Evolutionary conservation across 2,888 invertebrate species (phyloP).

Genomic region (Mythimna lalbum): DNA sequence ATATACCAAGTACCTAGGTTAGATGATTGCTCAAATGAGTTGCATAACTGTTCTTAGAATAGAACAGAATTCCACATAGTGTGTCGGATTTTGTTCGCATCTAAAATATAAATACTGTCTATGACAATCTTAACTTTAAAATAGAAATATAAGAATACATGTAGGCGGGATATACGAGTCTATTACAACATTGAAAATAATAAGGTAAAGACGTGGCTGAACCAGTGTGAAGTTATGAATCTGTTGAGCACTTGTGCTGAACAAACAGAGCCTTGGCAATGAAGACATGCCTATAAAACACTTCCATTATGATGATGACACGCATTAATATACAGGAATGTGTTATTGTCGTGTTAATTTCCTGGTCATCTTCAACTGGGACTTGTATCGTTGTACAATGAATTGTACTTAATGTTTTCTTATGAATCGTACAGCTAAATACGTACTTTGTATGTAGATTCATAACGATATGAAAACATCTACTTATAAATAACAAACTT

Average conservation of each 20-base stretch:
- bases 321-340: slow-evolving; percentile 81
- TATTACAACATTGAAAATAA: slow-evolving; percentile 20
- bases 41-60: slow-evolving; percentile 60
- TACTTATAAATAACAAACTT: slow-evolving; percentile 53
- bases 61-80: slow-evolving; percentile 39
- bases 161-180: slow-evolving; percentile 33
- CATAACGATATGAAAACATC: slow-evolving; percentile 53
- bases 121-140: slow-evolving; percentile 36
- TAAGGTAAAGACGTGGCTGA: slow-evolving; percentile 34
- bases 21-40: slow-evolving; percentile 50
- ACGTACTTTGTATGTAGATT: slow-evolving; percentile 61
- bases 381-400: slow-evolving; percentile 66
- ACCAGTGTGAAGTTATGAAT: slow-evolving; percentile 62
- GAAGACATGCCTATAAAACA: slow-evolving; percentile 77
- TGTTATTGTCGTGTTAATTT: slow-evolving; percentile 76
- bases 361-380: slow-evolving; percentile 80
- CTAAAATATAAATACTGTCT: slow-evolving; percentile 38
- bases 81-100: slow-evolving; percentile 42
- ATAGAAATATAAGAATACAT: slow-evolving; percentile 42
- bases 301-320: slow-evolving; percentile 80
- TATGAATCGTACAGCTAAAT: slow-evolving; percentile 48
- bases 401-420: slow-evolving; percentile 57
- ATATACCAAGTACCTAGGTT: slow-evolving; percentile 42
- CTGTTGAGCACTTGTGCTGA: slow-evolving; percentile 69
- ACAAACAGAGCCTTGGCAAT: slow-evolving; percentile 74